A percentile compares a stretch with the other conserved stretches of the same genome.
Conservation (phyloP, 2,113 vertebrate genomes). For the Myanophis thanlyinensis region DNA sequence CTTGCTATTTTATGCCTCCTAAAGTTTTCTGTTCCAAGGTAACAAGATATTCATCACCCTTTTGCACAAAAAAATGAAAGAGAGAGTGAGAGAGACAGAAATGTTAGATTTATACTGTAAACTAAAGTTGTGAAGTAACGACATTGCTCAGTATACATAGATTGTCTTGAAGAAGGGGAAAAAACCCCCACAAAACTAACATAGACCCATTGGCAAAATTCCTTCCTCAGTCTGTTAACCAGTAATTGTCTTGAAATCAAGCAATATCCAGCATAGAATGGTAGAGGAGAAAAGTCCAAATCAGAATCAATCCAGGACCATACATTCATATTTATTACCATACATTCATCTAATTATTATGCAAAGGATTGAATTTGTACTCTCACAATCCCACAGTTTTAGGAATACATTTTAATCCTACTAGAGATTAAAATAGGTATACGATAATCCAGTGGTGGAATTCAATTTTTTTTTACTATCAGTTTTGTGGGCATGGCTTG, state of each 20-base stretch:
- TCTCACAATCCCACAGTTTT: too few relatives aligned
- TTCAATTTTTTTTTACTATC: too few relatives aligned
- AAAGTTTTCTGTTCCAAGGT: not conserved
- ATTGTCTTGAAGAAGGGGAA: not conserved
- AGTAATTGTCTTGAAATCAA: not conserved
- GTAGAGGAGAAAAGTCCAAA: not conserved
- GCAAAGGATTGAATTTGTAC: not conserved
- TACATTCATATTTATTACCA: not conserved
- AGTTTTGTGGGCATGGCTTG: too few relatives aligned
- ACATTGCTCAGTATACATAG: not conserved
- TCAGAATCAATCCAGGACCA: not conserved
- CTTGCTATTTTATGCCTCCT: not conserved
- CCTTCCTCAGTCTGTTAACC: not conserved
- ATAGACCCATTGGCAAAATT: not conserved
- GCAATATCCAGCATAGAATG: not conserved
- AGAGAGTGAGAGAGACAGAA: not conserved
- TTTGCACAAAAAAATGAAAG: not conserved
- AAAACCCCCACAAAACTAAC: not conserved
- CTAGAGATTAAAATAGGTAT: too few relatives aligned
- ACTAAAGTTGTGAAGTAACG: not conserved
- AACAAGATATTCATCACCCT: not conserved
- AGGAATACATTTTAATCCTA: too few relatives aligned
- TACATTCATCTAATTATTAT: too few relatives aligned
- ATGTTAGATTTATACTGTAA: not conserved
- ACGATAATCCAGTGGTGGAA: too few relatives aligned